phyloP scores from a whole-genome alignment of 2,888 invertebrate genomes.

The Hypercompe scribonia region DNA sequence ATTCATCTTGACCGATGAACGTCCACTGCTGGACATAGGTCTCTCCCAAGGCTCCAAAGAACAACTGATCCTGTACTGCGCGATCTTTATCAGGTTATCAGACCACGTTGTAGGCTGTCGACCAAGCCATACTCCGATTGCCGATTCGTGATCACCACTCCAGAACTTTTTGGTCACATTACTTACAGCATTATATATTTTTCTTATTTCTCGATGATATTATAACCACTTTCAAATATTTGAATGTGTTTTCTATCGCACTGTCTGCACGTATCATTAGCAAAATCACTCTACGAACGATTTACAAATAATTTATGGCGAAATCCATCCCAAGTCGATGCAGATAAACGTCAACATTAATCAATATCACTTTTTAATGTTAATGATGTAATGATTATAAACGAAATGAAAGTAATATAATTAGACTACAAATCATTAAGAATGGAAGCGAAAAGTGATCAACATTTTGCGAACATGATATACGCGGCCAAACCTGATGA shows the following conservation, averaged over 20 bases:
- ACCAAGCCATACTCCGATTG: too few relatives aligned
- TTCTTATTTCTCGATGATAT: too few relatives aligned
- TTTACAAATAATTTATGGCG: neutral
- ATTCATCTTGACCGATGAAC: too few relatives aligned
- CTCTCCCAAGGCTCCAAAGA: too few relatives aligned
- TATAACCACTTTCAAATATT: neutral
- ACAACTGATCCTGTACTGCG: too few relatives aligned
- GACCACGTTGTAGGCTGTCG: too few relatives aligned
- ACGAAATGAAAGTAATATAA: conserved; percentile 48
- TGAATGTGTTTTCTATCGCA: neutral
- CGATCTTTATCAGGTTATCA: too few relatives aligned
- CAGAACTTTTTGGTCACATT: too few relatives aligned
- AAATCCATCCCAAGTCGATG: neutral
- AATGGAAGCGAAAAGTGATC: conserved; percentile 35
- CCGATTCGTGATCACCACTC: too few relatives aligned
- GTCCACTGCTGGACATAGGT: too few relatives aligned
- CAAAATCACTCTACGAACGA: neutral
- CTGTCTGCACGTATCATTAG: neutral
- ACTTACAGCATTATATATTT: too few relatives aligned
- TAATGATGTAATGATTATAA: conserved; percentile 13
- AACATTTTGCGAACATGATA: conserved; percentile 38
- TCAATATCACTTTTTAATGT: neutral
- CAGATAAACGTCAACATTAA: conserved; percentile 8
- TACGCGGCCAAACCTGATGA: conserved; percentile 28
- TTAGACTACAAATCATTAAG: conserved; percentile 43